A percentile compares a stretch with the other conserved stretches of the same genome.
Conservation (phyloP, 2,797 vertebrate species). For the Phoebastria nigripes region DNA sequence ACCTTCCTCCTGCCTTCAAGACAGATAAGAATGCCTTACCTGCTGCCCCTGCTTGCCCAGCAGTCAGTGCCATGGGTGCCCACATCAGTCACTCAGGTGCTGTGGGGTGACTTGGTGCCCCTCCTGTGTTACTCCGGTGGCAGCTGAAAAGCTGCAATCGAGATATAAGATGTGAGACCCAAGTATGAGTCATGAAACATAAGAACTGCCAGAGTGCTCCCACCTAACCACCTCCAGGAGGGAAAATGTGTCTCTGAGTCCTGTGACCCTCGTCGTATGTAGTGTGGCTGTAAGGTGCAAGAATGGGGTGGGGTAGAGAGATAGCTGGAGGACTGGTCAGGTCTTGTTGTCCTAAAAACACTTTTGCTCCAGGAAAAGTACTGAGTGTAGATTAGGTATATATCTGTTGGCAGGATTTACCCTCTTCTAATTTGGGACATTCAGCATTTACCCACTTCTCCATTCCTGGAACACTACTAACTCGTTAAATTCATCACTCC, state of each 20-base stretch:
- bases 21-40: not conserved
- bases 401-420: not conserved
- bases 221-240: not conserved
- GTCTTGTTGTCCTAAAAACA: not conserved
- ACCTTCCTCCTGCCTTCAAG: not conserved
- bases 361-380: not conserved
- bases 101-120: not conserved
- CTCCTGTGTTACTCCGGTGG: not conserved
- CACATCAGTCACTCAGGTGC: not conserved
- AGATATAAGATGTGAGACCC: rapidly evolving
- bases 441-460: not conserved
- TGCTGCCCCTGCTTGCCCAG: not conserved
- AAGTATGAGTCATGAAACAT: not conserved
- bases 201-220: not conserved
- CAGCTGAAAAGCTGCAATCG: not conserved
- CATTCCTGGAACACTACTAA: not conserved
- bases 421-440: not conserved
- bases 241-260: not conserved
- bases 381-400: not conserved
- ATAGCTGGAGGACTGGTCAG: not conserved
- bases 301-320: not conserved
- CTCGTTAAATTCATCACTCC: not conserved
- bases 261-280: rapidly evolving
- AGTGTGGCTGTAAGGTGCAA: not conserved
- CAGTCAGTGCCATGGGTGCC: not conserved